Base-by-base conservation (phyloP, 2,113 vertebrate genomes). In the Syngnathus floridae region DNA sequence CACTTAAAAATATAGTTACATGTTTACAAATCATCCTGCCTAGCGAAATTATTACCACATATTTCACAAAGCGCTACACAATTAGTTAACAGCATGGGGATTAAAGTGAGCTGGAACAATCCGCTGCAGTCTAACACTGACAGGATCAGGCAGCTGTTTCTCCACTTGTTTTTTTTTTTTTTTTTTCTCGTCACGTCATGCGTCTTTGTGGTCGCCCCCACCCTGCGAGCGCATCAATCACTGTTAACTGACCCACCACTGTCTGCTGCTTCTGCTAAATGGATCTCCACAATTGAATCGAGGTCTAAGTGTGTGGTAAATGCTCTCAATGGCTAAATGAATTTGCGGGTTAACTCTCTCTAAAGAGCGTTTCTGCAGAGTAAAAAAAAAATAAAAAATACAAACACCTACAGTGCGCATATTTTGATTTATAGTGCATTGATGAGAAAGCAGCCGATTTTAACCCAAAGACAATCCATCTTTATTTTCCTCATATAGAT, bases 401-500 rank as follows among this genome's bases (percentile, higher is more conserved):
- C 83, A 87, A 86, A 86, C 78, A 81, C 79, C 79, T 81, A 70
- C 72, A 72, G 76, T 59, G 62, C 65, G 64, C 71, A 67, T 72
- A 81, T 81, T 82, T 82, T n/a, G 48, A 10, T n/a, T 3, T 41
- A 22, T 26, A 12, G 2, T 26, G 4, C 4, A 56, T 16, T 60
- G 58, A 19, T 7, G 9, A 59, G 8, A 40, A 59, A 31, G 60
- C 60, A 80, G 22, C 45, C 62, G 22, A 36, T 21, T 64, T 63
- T 83, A 88, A 90, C 86, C 91, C 92, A 92, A 93, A 94, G 90
- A 92, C 89, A 82, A 85, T 91, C 91, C 90, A 67, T 86, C 84
- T 96, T 95, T 95, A 95, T 97, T 96, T 91, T 91, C 77, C 84
- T 91, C 89, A 86, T 92, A 78, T 85, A 90, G 91, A 88, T 90